phyloP scores from a whole-genome alignment of 2,113 vertebrate species.

The Cynopterus brachyotis region DNA sequence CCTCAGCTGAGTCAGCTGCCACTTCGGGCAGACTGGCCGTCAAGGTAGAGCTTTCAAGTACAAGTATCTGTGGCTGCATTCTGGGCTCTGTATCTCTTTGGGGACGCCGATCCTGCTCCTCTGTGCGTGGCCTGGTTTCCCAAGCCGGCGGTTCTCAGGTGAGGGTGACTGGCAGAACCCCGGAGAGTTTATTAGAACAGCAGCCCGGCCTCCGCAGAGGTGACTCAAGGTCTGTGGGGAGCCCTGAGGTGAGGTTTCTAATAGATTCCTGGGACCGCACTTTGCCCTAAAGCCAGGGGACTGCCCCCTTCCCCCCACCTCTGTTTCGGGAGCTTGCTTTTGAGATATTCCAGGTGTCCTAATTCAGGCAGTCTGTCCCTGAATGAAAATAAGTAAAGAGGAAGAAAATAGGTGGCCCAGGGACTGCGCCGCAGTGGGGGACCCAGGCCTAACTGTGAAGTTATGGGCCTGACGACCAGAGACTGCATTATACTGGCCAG shows the following conservation, averaged over 20 bases:
- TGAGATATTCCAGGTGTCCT: neutral
- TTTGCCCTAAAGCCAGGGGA: neutral
- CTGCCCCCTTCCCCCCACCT: neutral
- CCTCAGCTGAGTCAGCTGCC: neutral
- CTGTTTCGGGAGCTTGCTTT: neutral
- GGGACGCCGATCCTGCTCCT: neutral
- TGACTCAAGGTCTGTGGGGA: neutral
- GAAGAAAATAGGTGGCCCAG: too few relatives aligned
- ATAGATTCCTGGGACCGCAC: neutral
- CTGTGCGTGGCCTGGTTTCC: neutral
- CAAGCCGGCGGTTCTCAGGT: neutral
- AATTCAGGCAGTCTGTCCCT: neutral
- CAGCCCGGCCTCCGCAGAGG: neutral
- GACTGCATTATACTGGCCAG: fast-evolving
- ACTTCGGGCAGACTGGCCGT: neutral
- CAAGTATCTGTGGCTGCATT: neutral
- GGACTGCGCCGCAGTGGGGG: fast-evolving
- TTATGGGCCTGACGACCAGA: neutral
- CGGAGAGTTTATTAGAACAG: neutral
- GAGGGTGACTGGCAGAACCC: neutral
- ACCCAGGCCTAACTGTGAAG: fast-evolving
- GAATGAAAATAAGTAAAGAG: neutral
- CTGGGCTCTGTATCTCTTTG: neutral
- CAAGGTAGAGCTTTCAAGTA: neutral
- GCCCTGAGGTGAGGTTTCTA: neutral